Conservation (phyloP, 2,797 vertebrate species). For the Mergus octosetaceus region DNA sequence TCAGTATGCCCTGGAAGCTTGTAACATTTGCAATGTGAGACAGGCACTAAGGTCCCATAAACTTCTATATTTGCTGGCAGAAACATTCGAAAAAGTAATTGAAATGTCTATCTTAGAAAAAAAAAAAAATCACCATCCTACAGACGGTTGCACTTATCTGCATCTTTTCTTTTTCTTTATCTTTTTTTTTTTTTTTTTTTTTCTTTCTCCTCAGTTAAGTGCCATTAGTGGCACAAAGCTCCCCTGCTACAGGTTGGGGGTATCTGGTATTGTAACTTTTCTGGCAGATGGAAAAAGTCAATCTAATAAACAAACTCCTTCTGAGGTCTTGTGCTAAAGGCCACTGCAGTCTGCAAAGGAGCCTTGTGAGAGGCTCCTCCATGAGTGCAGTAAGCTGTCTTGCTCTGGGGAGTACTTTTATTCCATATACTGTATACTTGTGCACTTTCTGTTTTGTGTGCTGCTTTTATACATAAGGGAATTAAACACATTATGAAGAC, state of each 20-base stretch:
- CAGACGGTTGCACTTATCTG: neutral
- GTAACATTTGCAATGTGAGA: neutral
- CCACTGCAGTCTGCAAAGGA: neutral
- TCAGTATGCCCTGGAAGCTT: neutral
- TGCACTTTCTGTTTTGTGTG: neutral
- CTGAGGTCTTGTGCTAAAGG: neutral
- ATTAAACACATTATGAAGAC: neutral
- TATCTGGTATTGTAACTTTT: neutral
- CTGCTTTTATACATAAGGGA: neutral
- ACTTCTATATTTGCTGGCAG: neutral
- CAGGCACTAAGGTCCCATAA: neutral
- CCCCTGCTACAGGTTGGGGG: neutral
- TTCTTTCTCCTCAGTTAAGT: neutral
- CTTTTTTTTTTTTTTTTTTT: neutral
- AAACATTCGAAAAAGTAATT: neutral
- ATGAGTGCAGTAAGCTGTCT: neutral
- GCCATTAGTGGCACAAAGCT: neutral
- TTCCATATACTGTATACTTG: neutral
- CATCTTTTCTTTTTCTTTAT: neutral
- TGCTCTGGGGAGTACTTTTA: neutral
- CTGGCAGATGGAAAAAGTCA: neutral
- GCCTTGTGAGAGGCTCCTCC: neutral
- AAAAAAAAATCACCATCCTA: neutral
- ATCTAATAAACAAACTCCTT: neutral
- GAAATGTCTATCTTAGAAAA: neutral